Evolutionary conservation across 2,888 invertebrate species (phyloP).

Genomic region (Drosophila seclusa): DNA sequence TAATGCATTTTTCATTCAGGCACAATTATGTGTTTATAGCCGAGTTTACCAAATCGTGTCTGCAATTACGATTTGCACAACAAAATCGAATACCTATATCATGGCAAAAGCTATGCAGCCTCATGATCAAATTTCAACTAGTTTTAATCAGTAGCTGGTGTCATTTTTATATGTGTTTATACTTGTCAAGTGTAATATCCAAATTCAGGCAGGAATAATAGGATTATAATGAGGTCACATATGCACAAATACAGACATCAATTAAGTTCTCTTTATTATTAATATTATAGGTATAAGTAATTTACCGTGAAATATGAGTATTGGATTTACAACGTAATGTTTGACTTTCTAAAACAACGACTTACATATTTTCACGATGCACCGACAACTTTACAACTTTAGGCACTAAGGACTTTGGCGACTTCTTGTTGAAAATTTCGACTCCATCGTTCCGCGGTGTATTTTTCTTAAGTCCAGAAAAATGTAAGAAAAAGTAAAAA

Average conservation of each 20-base stretch:
- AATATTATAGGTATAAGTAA: too few relatives aligned
- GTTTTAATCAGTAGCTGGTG: background rate
- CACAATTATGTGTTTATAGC: background rate
- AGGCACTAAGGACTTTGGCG: too few relatives aligned
- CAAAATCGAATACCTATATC: background rate
- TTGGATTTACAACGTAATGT: too few relatives aligned
- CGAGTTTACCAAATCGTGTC: background rate
- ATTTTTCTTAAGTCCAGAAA: background rate
- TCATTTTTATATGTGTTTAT: background rate
- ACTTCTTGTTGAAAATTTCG: too few relatives aligned
- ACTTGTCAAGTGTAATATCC: background rate
- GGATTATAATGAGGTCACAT: background rate
- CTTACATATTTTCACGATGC: too few relatives aligned
- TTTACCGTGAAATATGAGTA: too few relatives aligned
- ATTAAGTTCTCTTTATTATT: too few relatives aligned
- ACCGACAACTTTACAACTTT: too few relatives aligned
- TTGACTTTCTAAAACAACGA: too few relatives aligned
- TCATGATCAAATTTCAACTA: background rate
- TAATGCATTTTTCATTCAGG: background rate
- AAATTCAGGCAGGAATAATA: background rate
- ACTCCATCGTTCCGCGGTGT: too few relatives aligned
- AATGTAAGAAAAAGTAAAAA: background rate
- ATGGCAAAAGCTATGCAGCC: background rate
- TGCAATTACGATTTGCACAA: background rate
- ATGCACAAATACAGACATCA: background rate